A percentile compares a stretch with the other conserved stretches of the same genome.
phyloP scores from a whole-genome alignment of 2,797 vertebrate genomes.

The Neopelma chrysocephalum region DNA sequence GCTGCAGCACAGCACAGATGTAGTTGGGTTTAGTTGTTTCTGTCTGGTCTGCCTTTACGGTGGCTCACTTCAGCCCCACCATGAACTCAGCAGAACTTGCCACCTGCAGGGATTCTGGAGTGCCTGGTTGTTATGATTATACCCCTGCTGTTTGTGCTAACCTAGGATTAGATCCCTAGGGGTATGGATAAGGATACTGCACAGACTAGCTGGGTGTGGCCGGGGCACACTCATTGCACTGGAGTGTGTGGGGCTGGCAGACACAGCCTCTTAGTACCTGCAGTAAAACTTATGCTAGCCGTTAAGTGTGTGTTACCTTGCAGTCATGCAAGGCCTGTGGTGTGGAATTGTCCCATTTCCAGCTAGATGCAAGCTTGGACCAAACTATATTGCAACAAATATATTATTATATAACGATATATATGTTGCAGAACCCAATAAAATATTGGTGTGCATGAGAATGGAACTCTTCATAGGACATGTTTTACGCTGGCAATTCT shows the following conservation, averaged over 20 bases:
- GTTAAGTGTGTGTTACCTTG: neutral
- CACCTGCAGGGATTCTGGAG: neutral
- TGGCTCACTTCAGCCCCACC: neutral
- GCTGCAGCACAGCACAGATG: neutral
- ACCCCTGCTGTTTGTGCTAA: neutral
- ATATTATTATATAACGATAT: neutral
- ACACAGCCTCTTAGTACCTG: neutral
- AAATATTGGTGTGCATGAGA: neutral
- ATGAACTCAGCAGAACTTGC: neutral
- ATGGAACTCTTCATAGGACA: neutral
- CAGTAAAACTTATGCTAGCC: neutral
- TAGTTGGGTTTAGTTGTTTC: neutral
- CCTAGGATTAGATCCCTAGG: neutral
- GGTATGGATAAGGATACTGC: neutral
- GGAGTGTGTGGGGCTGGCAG: neutral
- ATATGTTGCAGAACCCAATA: neutral
- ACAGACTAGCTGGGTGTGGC: neutral
- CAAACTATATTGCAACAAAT: neutral
- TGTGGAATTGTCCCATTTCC: neutral
- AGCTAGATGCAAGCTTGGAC: neutral
- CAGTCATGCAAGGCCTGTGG: neutral
- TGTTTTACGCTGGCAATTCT: neutral
- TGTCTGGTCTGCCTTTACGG: neutral
- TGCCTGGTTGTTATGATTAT: neutral
- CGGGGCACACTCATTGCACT: neutral